phyloP scores from a whole-genome alignment of 2,113 vertebrate genomes.

The Lophotis ruficrista region DNA sequence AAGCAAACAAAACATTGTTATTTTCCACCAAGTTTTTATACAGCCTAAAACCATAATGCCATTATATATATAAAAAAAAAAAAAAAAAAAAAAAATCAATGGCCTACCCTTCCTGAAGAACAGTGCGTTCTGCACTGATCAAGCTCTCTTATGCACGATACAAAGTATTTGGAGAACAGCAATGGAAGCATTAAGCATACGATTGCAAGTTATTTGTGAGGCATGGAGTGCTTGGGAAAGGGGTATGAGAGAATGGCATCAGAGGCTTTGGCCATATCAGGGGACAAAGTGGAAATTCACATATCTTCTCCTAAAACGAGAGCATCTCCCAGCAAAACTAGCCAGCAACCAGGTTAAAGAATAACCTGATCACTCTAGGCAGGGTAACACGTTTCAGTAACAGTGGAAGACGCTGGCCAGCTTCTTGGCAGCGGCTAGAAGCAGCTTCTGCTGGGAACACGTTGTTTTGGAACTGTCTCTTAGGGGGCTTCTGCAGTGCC shows the following conservation, averaged over 20 bases:
- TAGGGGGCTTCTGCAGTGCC: not conserved
- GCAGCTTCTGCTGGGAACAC: not conserved
- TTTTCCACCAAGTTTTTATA: conserved; percentile 17
- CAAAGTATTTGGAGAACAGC: not conserved
- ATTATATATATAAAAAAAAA: not conserved
- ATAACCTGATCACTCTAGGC: not conserved
- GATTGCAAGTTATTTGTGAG: not conserved
- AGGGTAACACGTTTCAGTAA: not conserved
- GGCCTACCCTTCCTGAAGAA: not conserved
- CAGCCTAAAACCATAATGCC: not conserved
- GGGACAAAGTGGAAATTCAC: not conserved
- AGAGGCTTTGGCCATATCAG: not conserved
- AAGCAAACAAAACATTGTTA: conserved; percentile 21
- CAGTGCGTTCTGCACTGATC: not conserved
- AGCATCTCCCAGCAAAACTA: not conserved
- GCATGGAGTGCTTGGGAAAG: not conserved
- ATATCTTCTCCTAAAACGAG: not conserved
- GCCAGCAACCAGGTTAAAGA: not conserved
- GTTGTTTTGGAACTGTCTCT: not conserved
- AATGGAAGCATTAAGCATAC: not conserved
- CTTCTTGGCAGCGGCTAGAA: not conserved
- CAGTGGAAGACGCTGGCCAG: not conserved
- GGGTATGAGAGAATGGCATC: not conserved
- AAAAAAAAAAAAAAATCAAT: not conserved
- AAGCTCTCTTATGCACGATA: not conserved